Evolutionary conservation across 2,113 vertebrate genomes (phyloP).

Genomic region (Cebus imitator): DNA sequence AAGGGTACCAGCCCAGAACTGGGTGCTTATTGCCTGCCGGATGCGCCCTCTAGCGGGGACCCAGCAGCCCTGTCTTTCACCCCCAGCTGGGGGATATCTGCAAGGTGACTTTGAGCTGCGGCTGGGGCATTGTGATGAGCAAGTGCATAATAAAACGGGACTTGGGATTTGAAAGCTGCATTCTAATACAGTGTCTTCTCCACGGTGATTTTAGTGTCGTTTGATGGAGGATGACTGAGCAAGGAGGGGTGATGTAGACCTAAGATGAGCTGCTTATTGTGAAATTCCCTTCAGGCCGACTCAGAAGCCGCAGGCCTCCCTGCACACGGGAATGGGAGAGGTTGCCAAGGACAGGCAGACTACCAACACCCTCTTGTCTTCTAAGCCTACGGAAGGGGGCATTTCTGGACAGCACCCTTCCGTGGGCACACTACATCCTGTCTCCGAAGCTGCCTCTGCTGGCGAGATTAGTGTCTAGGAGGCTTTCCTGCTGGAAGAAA

Average conservation of each 20-base stretch:
- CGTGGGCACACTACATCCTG: rapidly evolving
- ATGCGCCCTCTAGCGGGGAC: not conserved
- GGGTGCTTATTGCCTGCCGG: not conserved
- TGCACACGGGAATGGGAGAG: not conserved
- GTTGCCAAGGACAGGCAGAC: not conserved
- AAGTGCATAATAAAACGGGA: not conserved
- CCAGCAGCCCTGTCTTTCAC: not conserved
- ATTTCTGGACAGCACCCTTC: not conserved
- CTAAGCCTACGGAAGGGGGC: rapidly evolving
- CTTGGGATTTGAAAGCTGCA: not conserved
- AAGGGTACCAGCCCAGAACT: not conserved
- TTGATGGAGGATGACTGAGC: not conserved
- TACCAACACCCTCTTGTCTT: not conserved
- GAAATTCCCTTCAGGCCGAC: not conserved
- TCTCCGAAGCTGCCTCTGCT: not conserved
- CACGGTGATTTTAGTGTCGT: not conserved
- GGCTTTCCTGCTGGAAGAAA: not conserved
- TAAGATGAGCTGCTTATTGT: not conserved
- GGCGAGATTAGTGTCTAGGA: not conserved
- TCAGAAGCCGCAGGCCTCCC: not conserved
- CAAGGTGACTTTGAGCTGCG: slow-evolving; percentile 14
- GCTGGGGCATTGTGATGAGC: not conserved
- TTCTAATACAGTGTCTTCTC: not conserved
- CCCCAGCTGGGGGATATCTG: not conserved
- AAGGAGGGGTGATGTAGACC: not conserved